Evolutionary conservation across 1,140 invertebrate species (phyloP).

Genomic region (Apocrypta bakeri): DNA sequence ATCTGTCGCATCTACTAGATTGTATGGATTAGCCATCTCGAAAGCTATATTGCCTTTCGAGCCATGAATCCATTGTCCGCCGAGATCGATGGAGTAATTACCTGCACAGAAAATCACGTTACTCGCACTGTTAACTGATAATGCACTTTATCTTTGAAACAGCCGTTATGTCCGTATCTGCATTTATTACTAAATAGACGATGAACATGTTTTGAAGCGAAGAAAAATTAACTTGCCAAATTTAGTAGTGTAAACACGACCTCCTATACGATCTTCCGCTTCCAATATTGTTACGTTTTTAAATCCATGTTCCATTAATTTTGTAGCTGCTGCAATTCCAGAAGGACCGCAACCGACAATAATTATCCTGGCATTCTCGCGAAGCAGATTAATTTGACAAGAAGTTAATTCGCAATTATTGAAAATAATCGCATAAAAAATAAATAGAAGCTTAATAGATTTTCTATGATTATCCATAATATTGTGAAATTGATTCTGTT

Average conservation of each 20-base stretch:
- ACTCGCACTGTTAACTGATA: too few species aligned
- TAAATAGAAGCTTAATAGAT: not conserved
- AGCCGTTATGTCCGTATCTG: too few species aligned
- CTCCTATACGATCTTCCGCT: constrained; percentile 83
- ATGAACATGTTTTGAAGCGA: too few species aligned
- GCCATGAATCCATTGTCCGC: constrained; percentile 90
- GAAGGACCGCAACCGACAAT: constrained; percentile 78
- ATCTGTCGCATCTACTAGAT: not conserved
- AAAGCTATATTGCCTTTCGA: constrained; percentile 82
- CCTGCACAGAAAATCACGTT: too few species aligned
- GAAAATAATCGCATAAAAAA: not conserved
- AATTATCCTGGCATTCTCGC: constrained; percentile 62
- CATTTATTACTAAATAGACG: too few species aligned
- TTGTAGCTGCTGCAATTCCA: constrained; percentile 77
- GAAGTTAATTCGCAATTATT: not conserved
- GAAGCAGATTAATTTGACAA: not conserved
- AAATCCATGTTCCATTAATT: constrained; percentile 74
- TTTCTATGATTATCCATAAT: not conserved
- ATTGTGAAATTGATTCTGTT: too few species aligned
- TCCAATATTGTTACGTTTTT: constrained; percentile 79
- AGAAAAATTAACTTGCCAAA: constrained; percentile 69
- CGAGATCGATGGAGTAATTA: constrained; percentile 82
- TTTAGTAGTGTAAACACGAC: constrained; percentile 78
- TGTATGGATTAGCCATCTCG: constrained; percentile 75
- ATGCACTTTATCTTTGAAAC: too few species aligned